Conservation (phyloP, 1,140 invertebrate genomes). For the Nephila pilipes region DNA sequence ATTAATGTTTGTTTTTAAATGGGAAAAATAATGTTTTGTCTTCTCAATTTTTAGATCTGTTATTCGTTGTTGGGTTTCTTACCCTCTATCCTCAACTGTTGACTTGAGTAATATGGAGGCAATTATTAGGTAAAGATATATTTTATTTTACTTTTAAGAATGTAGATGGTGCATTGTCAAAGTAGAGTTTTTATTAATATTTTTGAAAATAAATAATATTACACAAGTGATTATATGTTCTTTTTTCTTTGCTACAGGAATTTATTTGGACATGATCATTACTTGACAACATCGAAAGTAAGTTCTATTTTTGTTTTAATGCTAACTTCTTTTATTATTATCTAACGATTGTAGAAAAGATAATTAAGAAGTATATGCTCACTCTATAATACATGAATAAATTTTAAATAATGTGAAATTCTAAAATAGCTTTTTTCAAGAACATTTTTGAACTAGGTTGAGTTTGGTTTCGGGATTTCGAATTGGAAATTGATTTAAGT, state of each 20-base stretch:
- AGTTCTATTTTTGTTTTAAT: background rate
- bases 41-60: constrained; percentile 59
- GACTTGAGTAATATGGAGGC: constrained; percentile 67
- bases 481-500: no score
- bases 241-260: constrained; percentile 7
- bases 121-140: constrained; percentile 52
- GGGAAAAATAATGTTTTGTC: background rate
- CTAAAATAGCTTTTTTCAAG: no score
- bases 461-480: no score
- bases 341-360: no score
- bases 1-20: background rate
- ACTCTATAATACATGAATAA: no score
- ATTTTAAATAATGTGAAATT: no score
- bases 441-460: no score
- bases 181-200: background rate
- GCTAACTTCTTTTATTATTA: no score
- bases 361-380: no score
- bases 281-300: constrained; percentile 43
- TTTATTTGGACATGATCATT: constrained; percentile 49
- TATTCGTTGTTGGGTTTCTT: constrained; percentile 71
- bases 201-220: background rate
- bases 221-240: background rate
- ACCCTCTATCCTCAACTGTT: constrained; percentile 70
- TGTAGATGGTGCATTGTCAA: background rate
- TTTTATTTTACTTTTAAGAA: background rate